Base-by-base conservation (phyloP, 2,113 vertebrate species). In the Barbus barbus region DNA sequence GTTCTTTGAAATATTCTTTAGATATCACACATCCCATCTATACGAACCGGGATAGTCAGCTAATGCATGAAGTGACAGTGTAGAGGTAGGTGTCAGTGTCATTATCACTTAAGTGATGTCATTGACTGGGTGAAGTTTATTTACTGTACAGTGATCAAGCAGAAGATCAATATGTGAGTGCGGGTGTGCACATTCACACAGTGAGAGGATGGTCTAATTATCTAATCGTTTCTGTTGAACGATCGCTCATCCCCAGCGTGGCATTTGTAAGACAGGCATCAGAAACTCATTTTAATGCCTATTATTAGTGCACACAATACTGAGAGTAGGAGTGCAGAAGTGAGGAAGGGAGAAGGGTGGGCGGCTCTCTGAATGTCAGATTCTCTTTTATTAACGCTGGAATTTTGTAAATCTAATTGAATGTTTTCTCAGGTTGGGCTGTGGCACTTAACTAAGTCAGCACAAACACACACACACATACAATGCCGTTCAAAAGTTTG, bases 151-250 rank as follows among this genome's bases (percentile, higher is more conserved):
- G 11, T 65, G 41, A 67, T 67, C 26, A 71, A 11, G 44, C 80
- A 56, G 28, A 82, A 71, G 80, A 82, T 82, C 18, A 38, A 82
- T 71, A 20, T 71, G 63, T 41, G 38, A 53, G 63, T 38, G 46
- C 5, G 12, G 2, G 20, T 36, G 44, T 36, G 78, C 24, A 13
- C 53, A 60, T 24, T 46, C 26, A 46, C 38, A 69, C 24, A 67
- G 41, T 11, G 28, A 53, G 44, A 71, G 46, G 79, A 31, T 48
- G 65, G 46, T 71, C 11, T 71, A 71, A 72, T 82, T 56, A 72
- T 82, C 80, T 71, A 82, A 82, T 72, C 12, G 80, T 82, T 82
- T 82, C 80, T 82, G 80, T 56, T 82, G 80, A 82, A 36, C 13
- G 65, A 82, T 71, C 48, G 31, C 48, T 69, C 80, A 69, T 56